phyloP scores from a whole-genome alignment of 23 tunicate species.

The Halocynthia roretzi region DNA sequence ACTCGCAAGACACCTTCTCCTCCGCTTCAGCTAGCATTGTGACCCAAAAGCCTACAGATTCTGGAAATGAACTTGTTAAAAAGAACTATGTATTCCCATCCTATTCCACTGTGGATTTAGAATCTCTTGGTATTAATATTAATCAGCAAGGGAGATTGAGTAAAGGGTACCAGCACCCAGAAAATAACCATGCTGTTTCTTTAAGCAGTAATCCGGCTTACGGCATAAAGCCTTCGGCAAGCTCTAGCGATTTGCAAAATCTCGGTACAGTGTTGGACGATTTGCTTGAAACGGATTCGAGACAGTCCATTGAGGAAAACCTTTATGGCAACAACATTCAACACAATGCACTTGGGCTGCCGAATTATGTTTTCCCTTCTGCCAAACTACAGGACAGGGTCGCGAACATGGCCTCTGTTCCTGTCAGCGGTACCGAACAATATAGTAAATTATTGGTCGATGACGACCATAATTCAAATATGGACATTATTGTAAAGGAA shows the following conservation, averaged over 20 bases:
- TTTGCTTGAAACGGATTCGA: conserved; percentile 8
- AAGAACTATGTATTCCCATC: not conserved
- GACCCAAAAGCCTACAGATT: not conserved
- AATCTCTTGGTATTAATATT: conserved; percentile 18
- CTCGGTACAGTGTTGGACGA: conserved; percentile 25
- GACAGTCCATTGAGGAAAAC: not conserved
- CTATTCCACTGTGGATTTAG: conserved; percentile 20
- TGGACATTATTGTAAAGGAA: too few species aligned
- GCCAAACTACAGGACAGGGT: too few species aligned
- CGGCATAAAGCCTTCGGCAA: conserved; percentile 9
- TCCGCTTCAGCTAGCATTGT: not conserved
- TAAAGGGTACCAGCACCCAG: not conserved
- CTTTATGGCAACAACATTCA: too few species aligned
- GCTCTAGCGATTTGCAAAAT: conserved; percentile 26
- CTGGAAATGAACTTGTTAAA: not conserved
- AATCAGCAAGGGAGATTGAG: conserved; percentile 2
- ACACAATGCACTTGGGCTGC: too few species aligned
- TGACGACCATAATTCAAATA: too few species aligned
- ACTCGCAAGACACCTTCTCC: not conserved
- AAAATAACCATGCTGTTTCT: not conserved
- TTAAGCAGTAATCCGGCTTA: not conserved
- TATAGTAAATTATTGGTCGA: too few species aligned
- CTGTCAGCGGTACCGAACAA: too few species aligned
- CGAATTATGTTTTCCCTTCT: too few species aligned
- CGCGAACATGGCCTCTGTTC: too few species aligned